phyloP scores from a whole-genome alignment of 2,888 invertebrate genomes.

The Lithophane semibrunnea region DNA sequence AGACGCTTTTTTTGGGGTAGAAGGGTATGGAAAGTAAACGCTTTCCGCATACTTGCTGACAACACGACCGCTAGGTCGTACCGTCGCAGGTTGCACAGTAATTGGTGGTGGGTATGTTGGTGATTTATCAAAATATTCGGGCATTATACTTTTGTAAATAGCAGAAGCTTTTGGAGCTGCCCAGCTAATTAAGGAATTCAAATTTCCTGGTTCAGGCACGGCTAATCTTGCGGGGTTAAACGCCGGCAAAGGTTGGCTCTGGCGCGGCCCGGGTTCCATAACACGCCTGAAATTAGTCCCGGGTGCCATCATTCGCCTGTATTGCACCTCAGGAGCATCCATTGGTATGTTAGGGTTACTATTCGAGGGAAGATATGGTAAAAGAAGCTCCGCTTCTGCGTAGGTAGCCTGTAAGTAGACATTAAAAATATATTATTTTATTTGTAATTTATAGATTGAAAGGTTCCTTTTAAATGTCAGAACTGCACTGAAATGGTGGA shows the following conservation, averaged over 20 bases:
- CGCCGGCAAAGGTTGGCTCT: neutral
- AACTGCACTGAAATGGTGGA: neutral
- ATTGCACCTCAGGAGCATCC: neutral
- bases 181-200: conserved; percentile 57
- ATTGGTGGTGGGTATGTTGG: conserved; percentile 59
- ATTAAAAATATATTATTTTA: neutral
- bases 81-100: conserved; percentile 3
- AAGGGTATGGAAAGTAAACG: neutral
- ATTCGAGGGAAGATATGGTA: conserved; percentile 34
- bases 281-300: neutral
- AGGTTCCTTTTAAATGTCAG: neutral
- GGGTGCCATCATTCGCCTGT: conserved; percentile 57
- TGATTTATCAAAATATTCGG: conserved; percentile 12
- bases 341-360: conserved; percentile 30
- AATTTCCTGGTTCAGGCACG: conserved; percentile 33
- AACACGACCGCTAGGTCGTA: conserved; percentile 15
- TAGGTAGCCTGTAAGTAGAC: conserved; percentile 48
- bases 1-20: neutral
- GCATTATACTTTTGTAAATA: neutral
- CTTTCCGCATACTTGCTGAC: neutral
- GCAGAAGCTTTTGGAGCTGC: conserved; percentile 29
- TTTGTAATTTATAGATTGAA: neutral
- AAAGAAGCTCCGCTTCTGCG: neutral
- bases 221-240: conserved; percentile 51
- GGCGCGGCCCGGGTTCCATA: neutral